These are phyloP conservation scores for Xenopus tropicalis DNA, from an alignment of 2,113 vertebrate species.

Conservation along the genomic window UCB_Xtro_10.0 CM004445.2:39040501-39041000, in stretches of 20 bases:
- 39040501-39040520: no score
- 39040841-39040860: constrained; percentile 23
- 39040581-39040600: no score
- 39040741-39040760: constrained; percentile 30
- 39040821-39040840: constrained; percentile 20
- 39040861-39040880: constrained; percentile 10
- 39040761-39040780: constrained; percentile 31
- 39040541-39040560: no score
- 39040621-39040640: not conserved
- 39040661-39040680: constrained; percentile 26
- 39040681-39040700: constrained; percentile 18
- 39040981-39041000: no score
- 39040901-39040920: not conserved
- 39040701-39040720: constrained; percentile 3
- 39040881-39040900: not conserved
- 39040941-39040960: not conserved
- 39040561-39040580: no score
- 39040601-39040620: no score
- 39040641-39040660: constrained; percentile 24
- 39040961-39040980: no score
- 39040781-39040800: constrained; percentile 19
- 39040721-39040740: constrained; percentile 1
- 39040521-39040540: no score
- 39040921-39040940: not conserved
- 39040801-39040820: constrained; percentile 25